Conservation (phyloP, 2,888 invertebrate species). For the Aromia moschata region DNA sequence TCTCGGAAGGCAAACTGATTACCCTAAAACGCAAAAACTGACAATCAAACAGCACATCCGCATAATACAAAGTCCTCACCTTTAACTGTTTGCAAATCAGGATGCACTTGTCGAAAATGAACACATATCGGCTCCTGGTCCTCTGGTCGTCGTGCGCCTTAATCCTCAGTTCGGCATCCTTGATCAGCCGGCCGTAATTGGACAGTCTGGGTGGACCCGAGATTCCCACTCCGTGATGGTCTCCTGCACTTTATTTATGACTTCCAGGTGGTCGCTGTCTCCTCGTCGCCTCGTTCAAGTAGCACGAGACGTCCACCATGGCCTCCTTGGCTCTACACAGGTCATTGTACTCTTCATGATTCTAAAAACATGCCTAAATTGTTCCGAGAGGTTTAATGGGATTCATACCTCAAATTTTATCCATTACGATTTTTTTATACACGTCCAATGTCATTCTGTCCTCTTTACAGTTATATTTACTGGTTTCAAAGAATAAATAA, state of each 20-base stretch:
- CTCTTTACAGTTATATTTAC: no score
- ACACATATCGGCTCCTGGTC: slow-evolving; percentile 86
- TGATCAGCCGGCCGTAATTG: slow-evolving; percentile 90
- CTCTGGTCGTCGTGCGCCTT: slow-evolving; percentile 90
- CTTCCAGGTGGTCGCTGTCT: slow-evolving; percentile 92
- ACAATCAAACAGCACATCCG: not conserved
- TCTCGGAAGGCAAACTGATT: slow-evolving; percentile 93
- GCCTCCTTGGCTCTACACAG: slow-evolving; percentile 90
- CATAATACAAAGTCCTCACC: slow-evolving; percentile 60
- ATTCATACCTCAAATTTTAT: not conserved
- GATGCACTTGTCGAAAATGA: slow-evolving; percentile 97
- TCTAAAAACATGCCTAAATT: slow-evolving; percentile 62
- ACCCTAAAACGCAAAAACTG: slow-evolving; percentile 62
- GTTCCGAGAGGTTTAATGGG: not conserved
- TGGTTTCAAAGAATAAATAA: no score
- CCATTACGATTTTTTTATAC: not conserved
- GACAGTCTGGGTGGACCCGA: no score
- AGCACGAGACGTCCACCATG: slow-evolving; percentile 96
- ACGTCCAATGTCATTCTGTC: not conserved
- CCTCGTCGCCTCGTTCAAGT: slow-evolving; percentile 97
- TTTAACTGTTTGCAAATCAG: slow-evolving; percentile 88
- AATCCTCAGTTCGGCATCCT: slow-evolving; percentile 94
- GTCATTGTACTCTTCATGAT: slow-evolving; percentile 84
- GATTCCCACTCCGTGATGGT: slow-evolving; percentile 83
- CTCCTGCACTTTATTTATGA: slow-evolving; percentile 90